phyloP scores from a whole-genome alignment of 2,888 invertebrate species.

The Clepsis dumicolana region DNA sequence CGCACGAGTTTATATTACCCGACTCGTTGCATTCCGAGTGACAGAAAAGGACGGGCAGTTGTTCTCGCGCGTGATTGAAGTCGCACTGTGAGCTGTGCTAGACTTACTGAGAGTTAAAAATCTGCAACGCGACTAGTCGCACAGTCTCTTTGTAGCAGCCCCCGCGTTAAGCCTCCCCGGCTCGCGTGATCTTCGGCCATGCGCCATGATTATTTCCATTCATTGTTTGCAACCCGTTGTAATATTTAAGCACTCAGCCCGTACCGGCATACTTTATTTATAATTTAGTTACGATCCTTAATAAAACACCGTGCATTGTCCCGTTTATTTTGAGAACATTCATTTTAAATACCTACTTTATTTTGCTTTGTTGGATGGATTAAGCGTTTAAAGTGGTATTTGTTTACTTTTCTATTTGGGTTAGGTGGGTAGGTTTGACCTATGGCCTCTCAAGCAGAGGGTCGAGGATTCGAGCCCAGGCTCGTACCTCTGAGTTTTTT shows the following conservation, averaged over 20 bases:
- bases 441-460: no score
- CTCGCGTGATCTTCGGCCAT: conserved; percentile 32
- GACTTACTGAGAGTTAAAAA: neutral
- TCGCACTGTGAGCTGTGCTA: no score
- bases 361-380: no score
- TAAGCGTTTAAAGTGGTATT: no score
- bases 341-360: neutral
- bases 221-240: conserved; percentile 34
- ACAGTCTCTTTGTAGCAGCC: neutral
- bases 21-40: no score
- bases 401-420: no score
- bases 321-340: neutral
- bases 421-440: no score
- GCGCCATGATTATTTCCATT: conserved; percentile 32
- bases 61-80: no score
- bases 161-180: neutral
- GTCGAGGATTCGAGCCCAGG: no score
- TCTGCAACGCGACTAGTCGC: conserved; percentile 7
- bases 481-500: no score
- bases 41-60: no score
- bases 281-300: conserved; percentile 11
- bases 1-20: no score
- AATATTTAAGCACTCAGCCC: conserved; percentile 21
- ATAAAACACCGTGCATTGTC: neutral
- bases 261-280: conserved; percentile 1